A percentile compares a stretch with the other conserved stretches of the same genome.
Conservation (phyloP, 2,113 vertebrate genomes). For the Macrotis lagotis region DNA sequence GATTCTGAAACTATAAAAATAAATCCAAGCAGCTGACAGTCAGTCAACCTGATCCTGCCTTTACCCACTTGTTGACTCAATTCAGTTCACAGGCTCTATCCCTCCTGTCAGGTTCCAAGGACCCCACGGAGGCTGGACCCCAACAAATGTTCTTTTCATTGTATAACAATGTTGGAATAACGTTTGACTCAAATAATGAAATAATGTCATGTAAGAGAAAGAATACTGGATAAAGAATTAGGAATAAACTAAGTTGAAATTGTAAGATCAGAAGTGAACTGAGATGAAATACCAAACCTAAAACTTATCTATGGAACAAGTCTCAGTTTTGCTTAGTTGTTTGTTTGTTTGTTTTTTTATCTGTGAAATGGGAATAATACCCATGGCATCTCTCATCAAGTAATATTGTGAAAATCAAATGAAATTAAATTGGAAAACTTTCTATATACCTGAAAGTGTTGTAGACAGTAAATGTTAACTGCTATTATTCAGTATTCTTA, state of each 20-base stretch:
- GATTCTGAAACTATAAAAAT: too few relatives aligned
- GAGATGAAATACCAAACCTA: not conserved
- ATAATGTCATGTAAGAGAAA: not conserved
- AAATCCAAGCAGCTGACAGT: too few relatives aligned
- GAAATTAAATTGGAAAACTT: not conserved
- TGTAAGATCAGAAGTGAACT: not conserved
- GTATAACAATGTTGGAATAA: not conserved
- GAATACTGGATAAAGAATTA: not conserved
- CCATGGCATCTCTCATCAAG: not conserved
- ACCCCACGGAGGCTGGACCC: too few relatives aligned
- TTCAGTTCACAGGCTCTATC: too few relatives aligned
- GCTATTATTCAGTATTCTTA: not conserved
- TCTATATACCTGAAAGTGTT: not conserved
- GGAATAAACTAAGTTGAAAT: not conserved
- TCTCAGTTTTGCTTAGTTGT: not conserved
- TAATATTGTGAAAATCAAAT: not conserved
- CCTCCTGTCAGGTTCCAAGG: too few relatives aligned
- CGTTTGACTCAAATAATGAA: not conserved
- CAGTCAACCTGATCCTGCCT: too few relatives aligned
- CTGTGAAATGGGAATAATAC: not conserved
- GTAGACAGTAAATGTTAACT: not conserved
- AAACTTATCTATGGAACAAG: not conserved
- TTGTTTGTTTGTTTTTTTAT: too few relatives aligned
- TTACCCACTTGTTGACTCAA: too few relatives aligned
- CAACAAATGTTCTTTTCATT: not conserved